Evolutionary conservation across 2,797 vertebrate species (phyloP), one percentile per base, ranked within the genome.

Genomic region (Protonibea diacanthus): DNA sequence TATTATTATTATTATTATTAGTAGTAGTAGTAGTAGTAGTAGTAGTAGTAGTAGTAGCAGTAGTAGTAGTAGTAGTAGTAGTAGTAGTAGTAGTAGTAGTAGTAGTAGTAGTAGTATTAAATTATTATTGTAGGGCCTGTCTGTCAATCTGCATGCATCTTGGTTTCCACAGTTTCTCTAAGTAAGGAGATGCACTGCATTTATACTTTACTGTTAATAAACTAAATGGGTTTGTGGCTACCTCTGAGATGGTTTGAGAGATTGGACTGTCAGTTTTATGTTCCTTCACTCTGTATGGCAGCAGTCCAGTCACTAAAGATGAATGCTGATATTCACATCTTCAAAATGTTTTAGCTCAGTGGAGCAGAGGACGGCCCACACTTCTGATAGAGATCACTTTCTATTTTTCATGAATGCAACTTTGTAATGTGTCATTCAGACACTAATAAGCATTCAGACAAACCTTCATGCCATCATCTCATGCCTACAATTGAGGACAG

Each of bases 191-290:
- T 14, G 52, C 58, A 42, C 20, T 12, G 20, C 33, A 14, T 49
- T 55, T 40, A 38, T 42, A 57, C 13, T 63, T 57, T 4, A 56
- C n/a, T 23, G 33, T 62, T 33, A 57, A 56, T 42, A 47, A 27
- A 44, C 44, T 10, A 20, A 52, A 69, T 64, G 42, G 42, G 12
- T 18, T 42, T 44, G 38, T 18, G 45, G 42, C 17, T 5, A n/a
- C 33, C 18, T 44, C n/a, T 23, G 6, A 58, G 45, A 18, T 27
- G n/a, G 23, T n/a, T 6, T 29, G 42, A 51, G 15, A 66, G 55
- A 48, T 20, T 49, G 42, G 63, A 21, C 10, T 13, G 61, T 71
- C 53, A 67, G 38, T 33, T 56, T 77, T 53, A 48, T 71, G 52
- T 2, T 57, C 47, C 49, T 66, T 42, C 6, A 33, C 38, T 73